Percentiles rank a stretch among this genome's conserved stretches.
Evolutionary conservation across 2,888 invertebrate genomes (phyloP).

Genomic region (Byasa hedistus): DNA sequence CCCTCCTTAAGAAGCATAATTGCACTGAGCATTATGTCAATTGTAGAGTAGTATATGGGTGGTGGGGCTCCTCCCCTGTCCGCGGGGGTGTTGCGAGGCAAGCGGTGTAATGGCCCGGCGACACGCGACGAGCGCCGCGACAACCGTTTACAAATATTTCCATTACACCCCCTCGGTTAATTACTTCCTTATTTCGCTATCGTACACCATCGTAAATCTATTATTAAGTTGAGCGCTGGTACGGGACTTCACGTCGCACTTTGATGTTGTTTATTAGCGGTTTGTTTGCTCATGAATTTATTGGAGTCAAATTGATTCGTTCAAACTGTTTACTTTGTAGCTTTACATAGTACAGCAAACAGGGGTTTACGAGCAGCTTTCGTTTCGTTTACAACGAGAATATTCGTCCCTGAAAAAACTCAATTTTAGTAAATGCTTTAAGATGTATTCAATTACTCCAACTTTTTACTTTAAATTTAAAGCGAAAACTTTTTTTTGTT

Average conservation of each 20-base stretch:
- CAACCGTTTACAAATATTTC: constrained; percentile 74
- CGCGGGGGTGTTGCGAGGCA: constrained; percentile 37
- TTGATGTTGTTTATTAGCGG: constrained; percentile 27
- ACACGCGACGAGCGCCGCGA: constrained; percentile 60
- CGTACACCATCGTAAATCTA: constrained; percentile 44
- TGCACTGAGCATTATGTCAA: constrained; percentile 10
- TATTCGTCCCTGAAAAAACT: constrained; percentile 12
- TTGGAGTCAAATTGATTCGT: constrained; percentile 24
- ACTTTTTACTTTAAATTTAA: not conserved
- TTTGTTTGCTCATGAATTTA: constrained; percentile 25
- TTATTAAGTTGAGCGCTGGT: constrained; percentile 25
- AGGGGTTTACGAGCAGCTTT: constrained; percentile 14
- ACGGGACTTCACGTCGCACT: constrained; percentile 19
- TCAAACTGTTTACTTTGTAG: constrained; percentile 22
- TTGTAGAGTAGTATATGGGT: constrained; percentile 31
- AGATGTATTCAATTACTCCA: not conserved
- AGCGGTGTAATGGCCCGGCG: constrained; percentile 59
- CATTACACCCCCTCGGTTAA: constrained; percentile 70
- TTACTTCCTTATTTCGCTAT: constrained; percentile 63
- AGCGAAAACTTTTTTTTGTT: not conserved
- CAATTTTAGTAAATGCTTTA: constrained; percentile 13
- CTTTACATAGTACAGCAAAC: constrained; percentile 20
- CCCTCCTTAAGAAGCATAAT: not conserved
- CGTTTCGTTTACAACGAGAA: constrained; percentile 14
- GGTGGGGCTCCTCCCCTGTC: constrained; percentile 24